Conservation (phyloP, 2,113 vertebrate genomes). For the Deroptyus accipitrinus region DNA sequence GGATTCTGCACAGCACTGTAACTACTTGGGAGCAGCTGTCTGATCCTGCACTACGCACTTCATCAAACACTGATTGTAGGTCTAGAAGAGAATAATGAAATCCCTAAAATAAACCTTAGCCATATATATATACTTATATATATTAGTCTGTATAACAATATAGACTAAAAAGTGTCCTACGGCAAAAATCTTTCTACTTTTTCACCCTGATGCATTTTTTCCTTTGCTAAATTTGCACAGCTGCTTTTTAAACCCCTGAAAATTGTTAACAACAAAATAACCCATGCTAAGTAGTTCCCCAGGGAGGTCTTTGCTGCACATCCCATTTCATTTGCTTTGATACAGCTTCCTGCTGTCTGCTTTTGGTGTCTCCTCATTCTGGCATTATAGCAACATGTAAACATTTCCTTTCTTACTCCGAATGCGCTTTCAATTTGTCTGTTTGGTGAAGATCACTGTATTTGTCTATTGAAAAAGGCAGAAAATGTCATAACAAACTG, state of each 20-base stretch:
- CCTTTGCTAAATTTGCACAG: neutral
- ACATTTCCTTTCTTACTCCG: neutral
- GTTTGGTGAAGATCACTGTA: accelerated
- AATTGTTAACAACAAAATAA: neutral
- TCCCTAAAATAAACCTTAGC: neutral
- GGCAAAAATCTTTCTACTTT: neutral
- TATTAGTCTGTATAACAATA: neutral
- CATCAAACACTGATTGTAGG: too few species aligned
- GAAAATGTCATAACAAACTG: neutral
- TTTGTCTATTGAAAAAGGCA: neutral
- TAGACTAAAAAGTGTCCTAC: neutral
- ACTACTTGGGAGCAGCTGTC: neutral
- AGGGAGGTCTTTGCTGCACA: neutral
- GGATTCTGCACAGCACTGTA: accelerated
- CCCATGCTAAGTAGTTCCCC: neutral
- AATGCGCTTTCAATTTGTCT: neutral
- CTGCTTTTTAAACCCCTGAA: neutral
- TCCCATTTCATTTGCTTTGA: neutral
- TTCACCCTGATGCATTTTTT: accelerated
- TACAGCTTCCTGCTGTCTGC: neutral
- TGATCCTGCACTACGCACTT: accelerated
- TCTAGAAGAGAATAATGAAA: neutral
- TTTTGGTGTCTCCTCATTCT: neutral
- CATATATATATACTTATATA: neutral
- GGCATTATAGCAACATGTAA: neutral